These are phyloP conservation scores for Zaprionus taronus DNA, from an alignment of 1,140 invertebrate genomes.

Conservation along the genomic window DNA sequence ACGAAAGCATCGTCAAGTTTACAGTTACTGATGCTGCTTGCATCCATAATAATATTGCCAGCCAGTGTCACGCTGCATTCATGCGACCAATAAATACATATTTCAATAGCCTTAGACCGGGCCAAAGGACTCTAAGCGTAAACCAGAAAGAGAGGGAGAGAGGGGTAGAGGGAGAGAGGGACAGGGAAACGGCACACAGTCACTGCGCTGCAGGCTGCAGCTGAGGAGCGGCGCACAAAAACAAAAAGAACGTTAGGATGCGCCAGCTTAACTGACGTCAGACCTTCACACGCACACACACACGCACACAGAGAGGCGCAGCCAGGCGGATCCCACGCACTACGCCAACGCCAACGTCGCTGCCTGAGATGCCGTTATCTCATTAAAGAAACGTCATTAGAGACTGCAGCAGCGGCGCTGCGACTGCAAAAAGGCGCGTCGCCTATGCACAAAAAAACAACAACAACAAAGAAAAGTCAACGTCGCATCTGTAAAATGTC, in stretches of 20 bases:
- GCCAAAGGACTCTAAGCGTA: constrained; percentile 2
- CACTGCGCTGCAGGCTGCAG: constrained; percentile 31
- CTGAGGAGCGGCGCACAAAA: constrained; percentile 40
- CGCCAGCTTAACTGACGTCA: constrained; percentile 52
- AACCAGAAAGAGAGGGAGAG: not conserved
- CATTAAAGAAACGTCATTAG: constrained; percentile 54
- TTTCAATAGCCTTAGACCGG: constrained; percentile 6
- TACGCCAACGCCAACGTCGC: constrained; percentile 20
- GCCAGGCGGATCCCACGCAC: constrained; percentile 33
- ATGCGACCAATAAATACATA: constrained; percentile 2
- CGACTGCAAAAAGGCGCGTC: constrained; percentile 47
- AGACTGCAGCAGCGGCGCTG: constrained; percentile 41
- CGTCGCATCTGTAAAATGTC: constrained; percentile 42
- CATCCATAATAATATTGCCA: constrained; percentile 4
- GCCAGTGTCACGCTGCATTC: constrained; percentile 5
- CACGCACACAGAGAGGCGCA: constrained; percentile 5
- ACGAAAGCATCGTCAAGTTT: constrained; percentile 66
- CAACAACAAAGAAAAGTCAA: constrained; percentile 23
- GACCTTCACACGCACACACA: constrained; percentile 29
- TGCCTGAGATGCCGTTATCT: constrained; percentile 39
- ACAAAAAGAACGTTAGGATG: constrained; percentile 34
- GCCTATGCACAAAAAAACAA: constrained; percentile 28
- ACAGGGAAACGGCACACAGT: not conserved
- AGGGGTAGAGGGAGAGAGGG: not conserved
- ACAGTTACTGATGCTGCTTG: not conserved